Evolutionary conservation across 2,888 invertebrate species (phyloP).

Genomic region (Druceiella hillmani): DNA sequence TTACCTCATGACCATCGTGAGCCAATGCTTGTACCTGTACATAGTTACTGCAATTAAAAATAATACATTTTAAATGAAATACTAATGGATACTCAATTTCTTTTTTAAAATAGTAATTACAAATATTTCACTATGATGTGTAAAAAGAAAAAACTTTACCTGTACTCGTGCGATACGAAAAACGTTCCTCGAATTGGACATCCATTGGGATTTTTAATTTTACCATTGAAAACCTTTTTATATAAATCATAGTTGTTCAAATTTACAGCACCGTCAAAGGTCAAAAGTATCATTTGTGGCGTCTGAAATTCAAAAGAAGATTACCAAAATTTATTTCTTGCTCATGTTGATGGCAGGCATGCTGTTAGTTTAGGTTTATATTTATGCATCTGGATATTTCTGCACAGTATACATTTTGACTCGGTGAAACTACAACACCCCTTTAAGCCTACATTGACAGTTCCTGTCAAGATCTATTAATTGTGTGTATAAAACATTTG

Average conservation of each 20-base stretch:
- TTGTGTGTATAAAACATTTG: no score
- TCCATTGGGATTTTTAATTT: constrained; percentile 82
- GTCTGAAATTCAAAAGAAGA: constrained; percentile 54
- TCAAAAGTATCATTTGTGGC: constrained; percentile 88
- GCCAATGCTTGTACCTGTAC: constrained; percentile 87
- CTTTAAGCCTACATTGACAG: no score
- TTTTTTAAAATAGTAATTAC: not conserved
- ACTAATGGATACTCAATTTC: not conserved
- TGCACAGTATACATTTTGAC: no score
- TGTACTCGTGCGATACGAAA: constrained; percentile 85
- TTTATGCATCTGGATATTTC: no score
- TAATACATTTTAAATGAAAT: not conserved
- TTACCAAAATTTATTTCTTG: constrained; percentile 10
- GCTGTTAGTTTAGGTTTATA: no score
- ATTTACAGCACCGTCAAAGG: constrained; percentile 92
- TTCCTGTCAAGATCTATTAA: no score
- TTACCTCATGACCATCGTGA: constrained; percentile 85
- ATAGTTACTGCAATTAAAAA: constrained; percentile 72
- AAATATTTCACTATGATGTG: not conserved
- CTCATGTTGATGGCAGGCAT: no score
- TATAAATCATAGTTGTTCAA: constrained; percentile 87
- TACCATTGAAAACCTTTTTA: constrained; percentile 75
- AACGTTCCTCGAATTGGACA: constrained; percentile 88
- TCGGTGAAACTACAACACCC: no score
- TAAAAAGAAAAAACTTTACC: constrained; percentile 38